Evolutionary conservation across 1,140 invertebrate species (phyloP), one percentile per base, ranked within the genome.

Genomic region (Hyphantria cunea): DNA sequence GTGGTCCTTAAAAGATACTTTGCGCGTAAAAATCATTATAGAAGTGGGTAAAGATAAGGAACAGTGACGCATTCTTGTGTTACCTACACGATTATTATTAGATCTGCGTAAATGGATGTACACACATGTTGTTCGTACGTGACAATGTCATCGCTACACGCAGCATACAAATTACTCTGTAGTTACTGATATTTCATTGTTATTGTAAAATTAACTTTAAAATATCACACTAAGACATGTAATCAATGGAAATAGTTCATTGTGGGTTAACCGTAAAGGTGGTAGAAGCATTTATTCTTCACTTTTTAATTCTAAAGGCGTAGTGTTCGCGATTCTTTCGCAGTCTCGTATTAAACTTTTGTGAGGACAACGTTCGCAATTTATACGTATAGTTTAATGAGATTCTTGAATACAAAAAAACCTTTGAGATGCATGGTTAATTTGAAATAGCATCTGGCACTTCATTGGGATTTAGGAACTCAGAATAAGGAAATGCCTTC

Each of bases 141-240:
- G 78, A 79, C 76, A 72, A 75, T 74, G 72, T 79, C 72, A 78
- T 64, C 69, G 68, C 64, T 50, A 70, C 62, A 60, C 70, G 56
- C 48, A 14, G 76, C 64, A 82, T 79, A 73, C 68, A 59, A 79
- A 82, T 74, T 74, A 70, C 65, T 59, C 58, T 48, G 12, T 6
- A 51, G 50, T 39, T 50, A 48, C 49, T 44, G 70, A 58, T 66
- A 68, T 60, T 65, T 17, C 52, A 51, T 12, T 33, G 34, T 37
- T n/a, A 39, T 12, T 64, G 25, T 11, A 59, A 66, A 48, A 61
- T 55, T 61, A 56, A 56, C 61, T 62, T 64, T 63, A 69, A 56
- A 49, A 41, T 65, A 4, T 13, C 6, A 47, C 37, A 14, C 47
- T 63, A 71, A 62, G 50, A 55, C 64, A 41, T 33, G 64, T 51